phyloP scores from a whole-genome alignment of 1,140 invertebrate genomes.

The Penaeus chinensis region DNA sequence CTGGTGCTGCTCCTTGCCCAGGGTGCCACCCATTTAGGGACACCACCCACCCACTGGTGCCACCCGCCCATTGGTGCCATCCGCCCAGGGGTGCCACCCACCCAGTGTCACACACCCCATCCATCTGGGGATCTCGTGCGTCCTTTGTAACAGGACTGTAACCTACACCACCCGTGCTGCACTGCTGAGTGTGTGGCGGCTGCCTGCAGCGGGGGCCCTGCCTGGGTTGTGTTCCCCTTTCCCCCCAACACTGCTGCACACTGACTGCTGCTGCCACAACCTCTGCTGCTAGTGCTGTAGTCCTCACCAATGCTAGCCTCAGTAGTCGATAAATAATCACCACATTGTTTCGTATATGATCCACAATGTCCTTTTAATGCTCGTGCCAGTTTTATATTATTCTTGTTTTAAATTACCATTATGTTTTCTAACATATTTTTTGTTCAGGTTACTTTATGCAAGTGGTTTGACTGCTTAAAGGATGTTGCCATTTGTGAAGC shows the following conservation, averaged over 20 bases:
- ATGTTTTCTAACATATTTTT: slow-evolving; percentile 29
- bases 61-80: slow-evolving; percentile 36
- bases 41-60: slow-evolving; percentile 44
- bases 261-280: slow-evolving; percentile 57
- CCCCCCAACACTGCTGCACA: slow-evolving; percentile 11
- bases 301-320: slow-evolving; percentile 35
- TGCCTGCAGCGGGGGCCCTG: slow-evolving; percentile 36
- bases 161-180: slow-evolving; percentile 34
- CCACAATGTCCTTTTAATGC: slow-evolving; percentile 28
- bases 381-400: slow-evolving; percentile 31
- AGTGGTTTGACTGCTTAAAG: slow-evolving; percentile 49
- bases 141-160: slow-evolving; percentile 36
- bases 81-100: slow-evolving; percentile 22
- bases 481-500: too few species aligned
- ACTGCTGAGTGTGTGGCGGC: slow-evolving; percentile 43
- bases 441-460: slow-evolving; percentile 31
- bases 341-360: slow-evolving; percentile 22
- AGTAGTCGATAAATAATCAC: slow-evolving; percentile 27
- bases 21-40: slow-evolving; percentile 17
- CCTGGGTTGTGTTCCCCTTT: slow-evolving; percentile 33
- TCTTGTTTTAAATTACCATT: too few species aligned
- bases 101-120: slow-evolving; percentile 46
- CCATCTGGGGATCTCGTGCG: slow-evolving; percentile 39
- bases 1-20: neutral
- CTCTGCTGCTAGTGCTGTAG: slow-evolving; percentile 56